phyloP scores from a whole-genome alignment of 2,113 vertebrate genomes.

The Poeciliopsis occidentalis region DNA sequence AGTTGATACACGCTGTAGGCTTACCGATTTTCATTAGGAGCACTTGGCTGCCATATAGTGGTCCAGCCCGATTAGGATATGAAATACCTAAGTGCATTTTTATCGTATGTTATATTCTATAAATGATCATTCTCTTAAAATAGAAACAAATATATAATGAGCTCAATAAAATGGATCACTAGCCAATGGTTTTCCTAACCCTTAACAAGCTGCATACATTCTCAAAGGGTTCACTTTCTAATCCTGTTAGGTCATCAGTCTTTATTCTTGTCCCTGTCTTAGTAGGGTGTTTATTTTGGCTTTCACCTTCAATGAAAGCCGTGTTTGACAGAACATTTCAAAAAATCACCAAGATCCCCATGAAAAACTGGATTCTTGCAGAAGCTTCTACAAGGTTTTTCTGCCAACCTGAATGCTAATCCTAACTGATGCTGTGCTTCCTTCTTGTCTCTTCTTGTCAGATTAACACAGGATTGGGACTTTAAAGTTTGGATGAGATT shows the following conservation, averaged over 20 bases:
- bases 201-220: too few species aligned
- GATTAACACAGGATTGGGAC: conserved; percentile 24
- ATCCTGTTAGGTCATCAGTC: not conserved
- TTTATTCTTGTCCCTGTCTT: too few species aligned
- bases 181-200: not conserved
- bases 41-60: too few species aligned
- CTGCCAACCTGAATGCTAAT: too few species aligned
- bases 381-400: not conserved
- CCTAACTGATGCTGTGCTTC: not conserved
- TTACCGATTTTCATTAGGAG: too few species aligned
- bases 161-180: not conserved
- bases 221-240: too few species aligned
- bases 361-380: not conserved
- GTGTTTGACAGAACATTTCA: not conserved
- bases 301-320: not conserved
- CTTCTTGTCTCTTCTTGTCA: not conserved
- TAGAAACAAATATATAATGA: not conserved
- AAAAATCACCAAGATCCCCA: not conserved
- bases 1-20: too few species aligned
- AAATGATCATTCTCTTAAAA: too few species aligned
- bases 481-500: conserved; percentile 33
- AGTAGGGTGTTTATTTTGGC: not conserved
- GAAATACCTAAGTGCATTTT: too few species aligned
- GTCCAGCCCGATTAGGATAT: too few species aligned
- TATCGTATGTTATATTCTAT: too few species aligned